Base-by-base conservation (phyloP, 2,797 vertebrate genomes). In the Pristis pectinata region DNA sequence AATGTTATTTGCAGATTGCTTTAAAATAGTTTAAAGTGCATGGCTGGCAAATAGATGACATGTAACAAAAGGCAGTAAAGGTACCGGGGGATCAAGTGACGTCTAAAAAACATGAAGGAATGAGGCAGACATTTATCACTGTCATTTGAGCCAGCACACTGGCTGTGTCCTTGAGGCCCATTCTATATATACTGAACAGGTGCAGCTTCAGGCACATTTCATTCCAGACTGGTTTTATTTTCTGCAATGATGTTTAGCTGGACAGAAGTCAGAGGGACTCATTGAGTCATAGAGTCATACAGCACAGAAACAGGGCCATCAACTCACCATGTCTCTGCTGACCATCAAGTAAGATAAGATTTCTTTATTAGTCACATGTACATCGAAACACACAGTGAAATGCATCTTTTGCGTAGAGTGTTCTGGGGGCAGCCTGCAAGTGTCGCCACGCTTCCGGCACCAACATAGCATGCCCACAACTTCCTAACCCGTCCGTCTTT, bases 91-190 rank as follows among this genome's bases (percentile, higher is more conserved):
- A 89, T 61, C 34, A 37, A 64, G 85, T 89, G 85, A 22, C 85
- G 17, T 59, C 85, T 61, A 7, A 37, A n/a, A 89, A n/a, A 56
- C 56, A 19, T 2, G 53, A n/a, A 64, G 59, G 17, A n/a, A 61
- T 61, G 85, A 89, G 56, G 56, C 34, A 37, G 64, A 10, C 85
- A 64, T 89, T 89, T 89, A 89, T 89, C 85, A 89, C 59, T 89
- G 85, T 89, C 85, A 15, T 37, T 89, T 89, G 85, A 37, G 61
- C 34, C 59, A 3, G 34, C 2, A 19, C 59, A 10, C 30, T 85
- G 61, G 85, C 8, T 89, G 9, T 22, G 59, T 89, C 85, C 85
- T 89, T 89, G 85, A 89, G 49, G 53, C 30, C 10, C 3, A 53
- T 53, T 56, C 82, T 85, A 56, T 85, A 85, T 34, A 56, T 85